These are phyloP conservation scores for Boleophthalmus pectinirostris DNA, from an alignment of 2,113 vertebrate genomes.

Conservation along the genomic window DNA sequence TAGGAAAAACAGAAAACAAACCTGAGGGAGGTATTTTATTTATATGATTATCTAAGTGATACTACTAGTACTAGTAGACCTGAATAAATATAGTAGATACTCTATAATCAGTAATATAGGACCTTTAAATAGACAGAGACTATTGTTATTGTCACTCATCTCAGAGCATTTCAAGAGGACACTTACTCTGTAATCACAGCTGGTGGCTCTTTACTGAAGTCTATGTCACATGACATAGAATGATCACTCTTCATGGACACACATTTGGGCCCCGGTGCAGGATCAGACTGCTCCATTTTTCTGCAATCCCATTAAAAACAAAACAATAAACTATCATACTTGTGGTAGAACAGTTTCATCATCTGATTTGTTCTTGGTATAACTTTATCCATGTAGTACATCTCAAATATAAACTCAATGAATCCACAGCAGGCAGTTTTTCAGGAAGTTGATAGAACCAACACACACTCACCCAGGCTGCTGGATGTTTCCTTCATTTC, in stretches of 20 bases:
- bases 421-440: neutral
- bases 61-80: too few relatives aligned
- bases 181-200: neutral
- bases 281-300: neutral
- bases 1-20: too few relatives aligned
- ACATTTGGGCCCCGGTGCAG: neutral
- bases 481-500: neutral
- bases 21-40: too few relatives aligned
- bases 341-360: neutral
- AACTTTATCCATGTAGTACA: too few relatives aligned
- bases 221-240: neutral
- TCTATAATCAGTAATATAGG: too few relatives aligned
- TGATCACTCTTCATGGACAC: neutral
- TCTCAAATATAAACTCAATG: neutral
- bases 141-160: neutral
- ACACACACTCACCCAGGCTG: neutral
- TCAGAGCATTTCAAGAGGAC: neutral
- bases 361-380: neutral
- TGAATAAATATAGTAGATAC: too few relatives aligned
- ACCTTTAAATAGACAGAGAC: too few relatives aligned
- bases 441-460: neutral
- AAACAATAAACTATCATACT: neutral
- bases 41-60: too few relatives aligned
- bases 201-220: neutral
- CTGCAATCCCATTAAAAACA: neutral